Evolutionary conservation across 1,140 invertebrate species (phyloP).

Genomic region (Apis mellifera): DNA sequence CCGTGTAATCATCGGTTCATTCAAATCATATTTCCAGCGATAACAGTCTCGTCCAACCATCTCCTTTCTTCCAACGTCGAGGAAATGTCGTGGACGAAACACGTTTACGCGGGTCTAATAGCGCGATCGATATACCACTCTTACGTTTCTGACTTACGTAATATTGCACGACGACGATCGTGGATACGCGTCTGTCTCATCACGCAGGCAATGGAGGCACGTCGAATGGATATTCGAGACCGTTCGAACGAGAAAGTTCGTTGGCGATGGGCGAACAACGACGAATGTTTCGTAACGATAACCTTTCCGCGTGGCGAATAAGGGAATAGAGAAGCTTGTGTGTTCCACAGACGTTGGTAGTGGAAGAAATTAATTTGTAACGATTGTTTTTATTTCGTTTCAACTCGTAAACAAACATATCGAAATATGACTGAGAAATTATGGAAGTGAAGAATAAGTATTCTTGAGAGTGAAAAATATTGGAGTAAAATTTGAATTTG

Average conservation of each 20-base stretch:
- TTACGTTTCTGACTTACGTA: slow-evolving; percentile 24
- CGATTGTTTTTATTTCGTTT: background rate
- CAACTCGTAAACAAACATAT: background rate
- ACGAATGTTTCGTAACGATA: background rate
- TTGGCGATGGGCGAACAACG: background rate
- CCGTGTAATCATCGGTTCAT: too few relatives aligned
- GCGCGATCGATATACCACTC: slow-evolving; percentile 31
- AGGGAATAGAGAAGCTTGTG: background rate
- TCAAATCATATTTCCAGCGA: too few relatives aligned
- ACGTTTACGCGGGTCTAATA: slow-evolving; percentile 36
- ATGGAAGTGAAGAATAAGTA: too few relatives aligned
- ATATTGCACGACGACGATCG: slow-evolving; percentile 20
- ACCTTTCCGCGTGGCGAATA: background rate
- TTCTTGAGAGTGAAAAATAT: too few relatives aligned
- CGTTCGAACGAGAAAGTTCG: background rate
- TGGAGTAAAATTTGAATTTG: too few relatives aligned
- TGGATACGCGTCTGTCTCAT: background rate
- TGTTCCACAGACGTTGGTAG: background rate
- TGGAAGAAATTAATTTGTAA: background rate
- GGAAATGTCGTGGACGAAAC: slow-evolving; percentile 22
- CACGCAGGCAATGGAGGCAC: background rate
- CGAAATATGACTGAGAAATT: too few relatives aligned
- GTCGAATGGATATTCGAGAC: background rate
- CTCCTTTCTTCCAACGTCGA: background rate
- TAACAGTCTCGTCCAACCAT: background rate